Evolutionary conservation across 2,888 invertebrate genomes (phyloP).

Genomic region (Melipona beecheii): DNA sequence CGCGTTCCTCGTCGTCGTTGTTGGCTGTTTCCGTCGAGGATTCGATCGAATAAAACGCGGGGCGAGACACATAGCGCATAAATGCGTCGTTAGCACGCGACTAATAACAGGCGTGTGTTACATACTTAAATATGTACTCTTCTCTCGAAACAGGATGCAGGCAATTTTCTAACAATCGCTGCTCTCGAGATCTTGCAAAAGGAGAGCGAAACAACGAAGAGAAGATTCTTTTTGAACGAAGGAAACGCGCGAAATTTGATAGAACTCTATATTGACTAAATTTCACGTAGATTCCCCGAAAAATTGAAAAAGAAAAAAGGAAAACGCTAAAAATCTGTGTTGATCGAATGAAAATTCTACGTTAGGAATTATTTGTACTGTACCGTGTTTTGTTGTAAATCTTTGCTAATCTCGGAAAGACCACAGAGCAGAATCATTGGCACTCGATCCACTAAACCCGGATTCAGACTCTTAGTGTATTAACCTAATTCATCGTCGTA

Average conservation of each 20-base stretch:
- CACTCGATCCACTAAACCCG: not conserved
- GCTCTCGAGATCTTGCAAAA: slow-evolving; percentile 1
- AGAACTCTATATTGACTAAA: not conserved
- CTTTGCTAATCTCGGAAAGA: not conserved
- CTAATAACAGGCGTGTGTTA: slow-evolving; percentile 23
- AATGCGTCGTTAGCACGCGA: slow-evolving; percentile 32
- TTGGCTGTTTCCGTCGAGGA: not conserved
- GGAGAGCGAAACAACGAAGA: not conserved
- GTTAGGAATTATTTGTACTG: too few relatives aligned
- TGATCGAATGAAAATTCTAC: too few relatives aligned
- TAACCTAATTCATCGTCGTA: not conserved
- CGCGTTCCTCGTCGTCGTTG: slow-evolving; percentile 6
- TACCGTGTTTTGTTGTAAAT: not conserved
- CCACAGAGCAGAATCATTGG: not conserved
- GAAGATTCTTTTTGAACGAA: not conserved
- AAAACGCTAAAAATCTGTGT: too few relatives aligned
- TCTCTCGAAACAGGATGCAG: not conserved
- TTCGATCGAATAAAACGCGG: slow-evolving; percentile 48
- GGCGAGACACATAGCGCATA: slow-evolving; percentile 41
- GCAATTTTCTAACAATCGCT: not conserved
- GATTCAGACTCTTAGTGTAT: not conserved
- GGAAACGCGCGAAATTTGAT: not conserved
- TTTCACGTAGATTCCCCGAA: too few relatives aligned
- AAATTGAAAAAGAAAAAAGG: not conserved
- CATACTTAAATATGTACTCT: not conserved